Percentiles rank a stretch among this genome's conserved stretches.
phyloP scores from a whole-genome alignment of 2,888 invertebrate species.

The Hermaeophaga mercurialis region DNA sequence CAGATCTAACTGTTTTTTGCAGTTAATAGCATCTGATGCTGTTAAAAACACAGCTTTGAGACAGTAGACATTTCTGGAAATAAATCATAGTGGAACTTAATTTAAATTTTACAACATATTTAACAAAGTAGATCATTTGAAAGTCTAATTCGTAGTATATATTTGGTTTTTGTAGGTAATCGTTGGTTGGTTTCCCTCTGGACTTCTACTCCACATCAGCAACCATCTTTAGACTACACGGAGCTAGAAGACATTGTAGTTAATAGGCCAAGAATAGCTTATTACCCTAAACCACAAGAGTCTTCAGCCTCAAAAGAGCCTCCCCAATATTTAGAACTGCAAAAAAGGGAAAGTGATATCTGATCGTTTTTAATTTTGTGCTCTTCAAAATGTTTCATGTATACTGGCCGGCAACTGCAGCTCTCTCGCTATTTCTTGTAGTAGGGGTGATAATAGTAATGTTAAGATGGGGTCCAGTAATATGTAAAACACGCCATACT shows the following conservation, averaged over 20 bases:
- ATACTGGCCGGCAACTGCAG: constrained; percentile 78
- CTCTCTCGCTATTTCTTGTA: constrained; percentile 74
- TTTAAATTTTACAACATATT: too few relatives aligned
- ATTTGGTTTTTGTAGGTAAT: constrained; percentile 70
- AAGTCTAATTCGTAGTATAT: not conserved
- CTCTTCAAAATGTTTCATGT: constrained; percentile 63
- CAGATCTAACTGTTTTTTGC: too few relatives aligned
- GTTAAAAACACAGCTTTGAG: too few relatives aligned
- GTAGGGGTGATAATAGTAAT: constrained; percentile 74
- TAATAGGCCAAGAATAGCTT: constrained; percentile 52
- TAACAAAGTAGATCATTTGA: not conserved
- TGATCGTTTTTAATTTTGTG: constrained; percentile 47
- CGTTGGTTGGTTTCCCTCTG: constrained; percentile 85
- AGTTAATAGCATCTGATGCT: too few relatives aligned
- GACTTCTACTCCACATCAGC: constrained; percentile 82
- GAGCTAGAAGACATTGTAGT: constrained; percentile 67
- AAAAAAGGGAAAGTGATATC: constrained; percentile 82
- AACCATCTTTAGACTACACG: constrained; percentile 78
- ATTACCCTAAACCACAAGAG: constrained; percentile 56
- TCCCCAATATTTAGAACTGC: constrained; percentile 50
- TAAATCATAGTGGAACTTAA: too few relatives aligned
- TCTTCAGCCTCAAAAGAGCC: constrained; percentile 55
- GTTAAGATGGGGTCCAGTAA: constrained; percentile 73
- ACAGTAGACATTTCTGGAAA: too few relatives aligned
- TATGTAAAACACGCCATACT: constrained; percentile 74